Evolutionary conservation across 2,113 vertebrate genomes (phyloP), one percentile per base, ranked within the genome.

Genomic region (Heliornis fulica): DNA sequence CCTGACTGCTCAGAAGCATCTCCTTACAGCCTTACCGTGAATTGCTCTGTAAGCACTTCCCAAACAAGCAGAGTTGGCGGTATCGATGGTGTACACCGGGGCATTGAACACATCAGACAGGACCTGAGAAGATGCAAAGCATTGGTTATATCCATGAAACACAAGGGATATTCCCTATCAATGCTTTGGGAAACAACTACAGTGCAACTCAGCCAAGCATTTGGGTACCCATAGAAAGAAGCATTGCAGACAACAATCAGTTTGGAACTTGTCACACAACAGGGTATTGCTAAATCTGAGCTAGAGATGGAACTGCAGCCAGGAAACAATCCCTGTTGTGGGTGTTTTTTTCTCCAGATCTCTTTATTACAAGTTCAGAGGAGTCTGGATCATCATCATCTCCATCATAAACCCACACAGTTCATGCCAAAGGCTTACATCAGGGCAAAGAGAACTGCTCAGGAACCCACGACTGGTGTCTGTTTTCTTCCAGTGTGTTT

Each of bases 31-130:
- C 98, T 98, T 98, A 99, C 99, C 99, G 0, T 99, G 99, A 81
- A 98, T 97, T 56, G 99, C 99, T 96, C 98, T 97, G 98, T 99
- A 99, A n/a, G 99, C 99, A 14, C 98, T 98, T 53, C 99, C 99
- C 71, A 99, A 97, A 36, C 99, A 99, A 72, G 99, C 98, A 0
- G 99, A 99, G 97, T 99, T 98, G 53, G 98, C 92, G 2, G 99
- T 98, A 81, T 99, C 98, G 1, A 98, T 98, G 88, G 98, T 98
- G 96, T 98, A 99, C 57, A 99, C 99, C 0, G 99, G 99, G 29
- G 98, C 98, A 1, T 96, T 98, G 89, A 99, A 99, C 63, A 99
- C 98, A 7, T 99, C 99, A 7, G 98, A 98, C 66, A 99, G 95
- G 59, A 99, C 99, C 99, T 99, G 81, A 54, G 82, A 88, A 90